Conservation (phyloP, 2,888 invertebrate genomes). For the Anticlea derivata region DNA sequence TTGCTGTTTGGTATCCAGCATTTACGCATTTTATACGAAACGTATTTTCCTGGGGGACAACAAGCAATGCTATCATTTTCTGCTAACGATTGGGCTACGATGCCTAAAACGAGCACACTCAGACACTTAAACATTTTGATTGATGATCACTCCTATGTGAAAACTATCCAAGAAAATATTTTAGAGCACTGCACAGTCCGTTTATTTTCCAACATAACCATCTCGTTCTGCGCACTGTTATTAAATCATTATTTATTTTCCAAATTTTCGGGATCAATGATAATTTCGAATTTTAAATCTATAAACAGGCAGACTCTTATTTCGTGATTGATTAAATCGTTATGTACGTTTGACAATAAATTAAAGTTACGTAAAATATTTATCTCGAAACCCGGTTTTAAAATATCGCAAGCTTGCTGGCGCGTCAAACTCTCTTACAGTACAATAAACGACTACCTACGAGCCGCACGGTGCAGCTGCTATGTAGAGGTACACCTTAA, state of each 20-base stretch:
- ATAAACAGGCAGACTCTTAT: not conserved
- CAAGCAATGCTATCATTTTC: constrained; percentile 17
- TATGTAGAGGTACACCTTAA: too few species aligned
- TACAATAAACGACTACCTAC: constrained; percentile 6
- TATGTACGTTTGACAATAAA: not conserved
- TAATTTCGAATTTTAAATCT: not conserved
- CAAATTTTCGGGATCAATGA: not conserved
- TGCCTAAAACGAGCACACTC: constrained; percentile 6
- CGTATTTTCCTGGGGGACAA: constrained; percentile 15
- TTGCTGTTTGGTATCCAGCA: constrained; percentile 19
- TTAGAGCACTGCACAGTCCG: not conserved
- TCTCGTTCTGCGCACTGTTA: not conserved
- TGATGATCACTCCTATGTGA: not conserved
- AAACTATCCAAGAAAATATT: not conserved
- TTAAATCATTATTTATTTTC: not conserved
- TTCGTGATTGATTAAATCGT: not conserved
- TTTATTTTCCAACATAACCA: constrained; percentile 5
- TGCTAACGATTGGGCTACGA: constrained; percentile 1
- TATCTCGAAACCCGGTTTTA: not conserved
- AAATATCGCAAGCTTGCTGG: not conserved
- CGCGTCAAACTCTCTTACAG: constrained; percentile 9
- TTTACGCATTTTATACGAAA: constrained; percentile 8
- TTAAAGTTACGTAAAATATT: too few species aligned
- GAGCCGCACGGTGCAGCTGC: too few species aligned
- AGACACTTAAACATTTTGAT: constrained; percentile 10